A percentile compares a stretch with the other conserved stretches of the same genome.
These are phyloP conservation scores for Suricata suricatta DNA, from an alignment of 2,113 vertebrate genomes.

Conservation along the genomic window DNA sequence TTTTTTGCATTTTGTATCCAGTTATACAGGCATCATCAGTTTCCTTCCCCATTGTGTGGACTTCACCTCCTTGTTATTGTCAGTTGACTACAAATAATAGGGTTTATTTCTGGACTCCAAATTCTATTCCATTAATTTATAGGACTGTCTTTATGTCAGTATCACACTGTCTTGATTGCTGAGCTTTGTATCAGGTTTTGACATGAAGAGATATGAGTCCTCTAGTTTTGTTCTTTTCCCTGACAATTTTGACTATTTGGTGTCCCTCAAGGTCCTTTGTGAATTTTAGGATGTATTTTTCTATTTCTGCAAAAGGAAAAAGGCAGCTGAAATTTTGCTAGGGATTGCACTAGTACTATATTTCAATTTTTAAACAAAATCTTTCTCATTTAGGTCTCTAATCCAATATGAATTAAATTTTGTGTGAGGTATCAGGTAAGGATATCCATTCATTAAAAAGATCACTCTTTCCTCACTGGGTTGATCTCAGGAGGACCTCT, in stretches of 20 bases:
- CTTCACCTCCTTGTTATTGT: neutral
- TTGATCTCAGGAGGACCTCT: neutral
- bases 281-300: neutral
- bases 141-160: neutral
- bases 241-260: neutral
- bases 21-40: neutral
- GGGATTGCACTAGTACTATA: neutral
- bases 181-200: neutral
- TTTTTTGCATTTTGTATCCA: neutral
- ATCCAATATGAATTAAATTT: neutral
- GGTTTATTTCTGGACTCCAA: neutral
- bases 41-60: neutral
- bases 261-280: neutral
- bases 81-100: neutral
- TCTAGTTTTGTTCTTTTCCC: conserved; percentile 23
- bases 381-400: neutral
- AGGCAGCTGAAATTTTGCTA: neutral
- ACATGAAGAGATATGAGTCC: neutral
- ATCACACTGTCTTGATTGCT: neutral
- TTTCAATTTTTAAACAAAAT: neutral
- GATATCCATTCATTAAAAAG: neutral
- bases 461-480: neutral
- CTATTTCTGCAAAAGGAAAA: neutral
- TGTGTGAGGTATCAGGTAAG: neutral
- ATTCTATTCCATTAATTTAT: neutral